Percentiles rank a stretch among this genome's conserved stretches.
These are phyloP conservation scores for Rhegmatorhina hoffmannsi DNA, from an alignment of 2,113 vertebrate genomes.

Conservation along the genomic window DNA sequence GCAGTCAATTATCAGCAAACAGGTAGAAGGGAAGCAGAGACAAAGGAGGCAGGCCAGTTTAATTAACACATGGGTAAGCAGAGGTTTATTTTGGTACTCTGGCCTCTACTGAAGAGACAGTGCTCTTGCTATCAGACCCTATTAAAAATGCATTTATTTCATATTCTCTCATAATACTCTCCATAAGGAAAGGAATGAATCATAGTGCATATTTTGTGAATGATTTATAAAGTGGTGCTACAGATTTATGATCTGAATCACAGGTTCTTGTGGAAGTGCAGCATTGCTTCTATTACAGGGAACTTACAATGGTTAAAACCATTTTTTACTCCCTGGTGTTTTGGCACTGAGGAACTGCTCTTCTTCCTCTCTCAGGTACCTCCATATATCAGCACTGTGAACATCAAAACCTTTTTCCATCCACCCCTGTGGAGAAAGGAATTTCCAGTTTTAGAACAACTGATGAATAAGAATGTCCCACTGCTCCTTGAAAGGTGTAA, in stretches of 20 bases:
- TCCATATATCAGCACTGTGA: not conserved
- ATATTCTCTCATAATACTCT: slow-evolving; percentile 30
- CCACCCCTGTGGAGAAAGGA: not conserved
- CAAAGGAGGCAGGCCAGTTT: slow-evolving; percentile 20
- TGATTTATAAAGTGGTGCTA: slow-evolving; percentile 47
- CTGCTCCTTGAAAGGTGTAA: not conserved
- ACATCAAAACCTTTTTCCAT: not conserved
- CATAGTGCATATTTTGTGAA: slow-evolving; percentile 26
- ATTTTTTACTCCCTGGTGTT: not conserved
- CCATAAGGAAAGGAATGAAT: slow-evolving; percentile 35
- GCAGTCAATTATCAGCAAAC: slow-evolving; percentile 46
- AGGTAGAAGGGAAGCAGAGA: slow-evolving; percentile 22
- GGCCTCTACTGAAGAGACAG: not conserved
- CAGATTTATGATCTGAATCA: slow-evolving; percentile 21
- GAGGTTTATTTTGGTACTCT: slow-evolving; percentile 21
- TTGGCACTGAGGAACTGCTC: not conserved
- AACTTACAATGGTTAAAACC: not conserved
- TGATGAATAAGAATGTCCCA: not conserved
- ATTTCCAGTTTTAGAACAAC: not conserved
- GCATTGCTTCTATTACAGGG: not conserved
- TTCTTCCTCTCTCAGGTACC: not conserved
- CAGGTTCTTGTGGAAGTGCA: not conserved
- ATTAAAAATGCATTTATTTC: slow-evolving; percentile 66
- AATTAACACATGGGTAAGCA: slow-evolving; percentile 47
- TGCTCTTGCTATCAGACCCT: slow-evolving; percentile 1